phyloP scores from a whole-genome alignment of 2,113 vertebrate genomes.

The Coturnix japonica region DNA sequence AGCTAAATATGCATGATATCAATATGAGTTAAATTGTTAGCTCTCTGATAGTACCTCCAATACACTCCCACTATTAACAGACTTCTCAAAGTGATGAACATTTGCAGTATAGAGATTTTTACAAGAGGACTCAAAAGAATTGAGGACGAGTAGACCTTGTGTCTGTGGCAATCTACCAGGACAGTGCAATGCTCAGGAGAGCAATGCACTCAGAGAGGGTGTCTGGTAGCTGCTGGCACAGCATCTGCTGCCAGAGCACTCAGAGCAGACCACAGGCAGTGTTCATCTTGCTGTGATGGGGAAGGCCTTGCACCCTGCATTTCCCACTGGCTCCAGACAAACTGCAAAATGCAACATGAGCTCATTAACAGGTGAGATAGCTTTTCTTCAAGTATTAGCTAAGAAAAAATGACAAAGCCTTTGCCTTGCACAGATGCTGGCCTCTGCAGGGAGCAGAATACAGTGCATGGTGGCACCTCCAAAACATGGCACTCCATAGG shows the following conservation, averaged over 20 bases:
- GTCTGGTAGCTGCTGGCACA: neutral
- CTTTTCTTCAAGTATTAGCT: neutral
- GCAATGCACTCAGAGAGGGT: neutral
- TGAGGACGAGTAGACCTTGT: neutral
- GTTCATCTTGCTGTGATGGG: neutral
- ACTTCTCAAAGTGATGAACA: neutral
- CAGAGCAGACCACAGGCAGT: neutral
- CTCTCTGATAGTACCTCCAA: neutral
- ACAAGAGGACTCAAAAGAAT: neutral
- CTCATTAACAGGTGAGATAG: neutral
- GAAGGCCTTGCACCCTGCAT: neutral
- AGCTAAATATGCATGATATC: neutral
- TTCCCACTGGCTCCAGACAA: neutral
- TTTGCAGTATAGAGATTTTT: neutral
- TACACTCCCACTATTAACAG: neutral
- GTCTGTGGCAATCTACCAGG: neutral
- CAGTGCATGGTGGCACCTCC: accelerated
- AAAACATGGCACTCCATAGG: neutral
- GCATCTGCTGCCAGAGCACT: neutral
- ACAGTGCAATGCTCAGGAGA: neutral
- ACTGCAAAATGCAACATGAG: neutral
- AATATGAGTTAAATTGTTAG: neutral
- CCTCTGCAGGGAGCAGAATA: neutral
- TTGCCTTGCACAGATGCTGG: accelerated
- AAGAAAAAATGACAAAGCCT: neutral